Evolutionary conservation across 1,140 invertebrate genomes (phyloP).

Genomic region (Tetraneura akinire): DNA sequence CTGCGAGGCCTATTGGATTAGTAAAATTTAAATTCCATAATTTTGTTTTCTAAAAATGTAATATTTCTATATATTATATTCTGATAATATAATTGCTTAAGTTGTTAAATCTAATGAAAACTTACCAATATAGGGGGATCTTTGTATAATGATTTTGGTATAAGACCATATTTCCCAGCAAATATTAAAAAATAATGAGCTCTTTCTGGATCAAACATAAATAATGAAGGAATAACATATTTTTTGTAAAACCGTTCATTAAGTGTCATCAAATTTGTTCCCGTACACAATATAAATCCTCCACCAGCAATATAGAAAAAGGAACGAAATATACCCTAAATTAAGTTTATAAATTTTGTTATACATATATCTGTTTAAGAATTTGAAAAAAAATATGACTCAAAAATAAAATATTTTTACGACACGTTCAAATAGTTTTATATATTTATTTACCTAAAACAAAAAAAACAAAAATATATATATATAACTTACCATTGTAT

Average conservation of each 20-base stretch:
- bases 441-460: too few relatives aligned
- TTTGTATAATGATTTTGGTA: conserved; percentile 63
- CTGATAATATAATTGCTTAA: not conserved
- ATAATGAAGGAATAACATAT: conserved; percentile 71
- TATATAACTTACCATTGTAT: too few relatives aligned
- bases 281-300: conserved; percentile 66
- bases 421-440: too few relatives aligned
- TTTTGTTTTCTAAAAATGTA: conserved; percentile 64
- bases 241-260: conserved; percentile 79
- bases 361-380: not conserved
- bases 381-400: too few relatives aligned
- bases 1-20: conserved; percentile 94
- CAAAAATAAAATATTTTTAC: too few relatives aligned
- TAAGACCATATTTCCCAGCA: conserved; percentile 73
- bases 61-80: conserved; percentile 10
- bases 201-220: conserved; percentile 72
- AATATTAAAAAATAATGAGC: conserved; percentile 77
- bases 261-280: conserved; percentile 67
- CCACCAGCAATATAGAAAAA: conserved; percentile 62
- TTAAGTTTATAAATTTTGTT: conserved; percentile 53
- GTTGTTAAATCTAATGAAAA: conserved; percentile 53
- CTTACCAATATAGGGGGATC: conserved; percentile 69
- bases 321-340: conserved; percentile 65
- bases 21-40: conserved; percentile 73
- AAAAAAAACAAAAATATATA: too few relatives aligned